Evolutionary conservation across 2,113 vertebrate genomes (phyloP), one percentile per base, ranked within the genome.

Genomic region (Glaucomys volans): DNA sequence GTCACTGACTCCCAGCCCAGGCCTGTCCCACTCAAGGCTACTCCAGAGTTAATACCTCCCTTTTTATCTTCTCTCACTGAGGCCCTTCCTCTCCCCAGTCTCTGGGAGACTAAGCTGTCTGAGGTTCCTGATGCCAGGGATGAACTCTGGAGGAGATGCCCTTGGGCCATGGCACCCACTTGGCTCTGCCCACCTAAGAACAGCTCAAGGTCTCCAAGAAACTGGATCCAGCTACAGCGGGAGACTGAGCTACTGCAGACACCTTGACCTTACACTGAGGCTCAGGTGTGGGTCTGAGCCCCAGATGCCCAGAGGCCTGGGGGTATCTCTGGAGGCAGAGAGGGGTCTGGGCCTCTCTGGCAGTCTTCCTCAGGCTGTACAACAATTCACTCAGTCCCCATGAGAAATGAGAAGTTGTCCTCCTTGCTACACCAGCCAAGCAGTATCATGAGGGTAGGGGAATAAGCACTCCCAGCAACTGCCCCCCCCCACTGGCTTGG

Each of bases 151-250:
- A 77, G 88, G 42, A 64, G 90, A 20, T 57, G 50, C 35, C 87
- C 35, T 11, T 16, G 42, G 74, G 57, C 69, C 14, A 26, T 5
- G 54, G 80, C n/a, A 59, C 86, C 59, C 42, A 44, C 2, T 20
- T 66, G 77, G 74, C 69, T 72, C 91, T 95, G 62, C 28, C 83
- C 81, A 72, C 57, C 79, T 77, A 67, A 95, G 84, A 40, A 87
- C 87, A 95, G 30, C 57, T 85, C 93, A 84, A 94, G 81, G 82
- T 50, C 87, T 95, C 62, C 80, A 74, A 86, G 87, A 85, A 97
- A 77, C 81, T 24, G 16, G 62, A 52, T 54, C 87, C 40, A 18
- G 35, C 42, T 79, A 28, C 13, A 50, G 44, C 59, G 40, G 54
- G 44, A 85, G 54, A 40, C 81, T 32, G 47, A 82, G 67, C 40